Conservation (phyloP, 2,888 invertebrate species). For the Icerya purchasi region DNA sequence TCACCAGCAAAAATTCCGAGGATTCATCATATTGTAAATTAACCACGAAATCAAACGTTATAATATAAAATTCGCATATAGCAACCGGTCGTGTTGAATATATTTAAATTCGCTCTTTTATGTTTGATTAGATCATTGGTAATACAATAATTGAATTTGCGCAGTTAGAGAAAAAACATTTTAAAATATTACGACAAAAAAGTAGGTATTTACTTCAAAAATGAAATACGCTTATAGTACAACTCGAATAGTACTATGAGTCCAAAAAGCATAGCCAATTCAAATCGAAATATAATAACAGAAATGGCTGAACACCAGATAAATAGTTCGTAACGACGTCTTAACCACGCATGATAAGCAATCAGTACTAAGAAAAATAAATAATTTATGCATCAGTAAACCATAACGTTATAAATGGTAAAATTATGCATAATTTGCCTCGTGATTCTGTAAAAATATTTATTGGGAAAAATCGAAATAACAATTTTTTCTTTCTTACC, state of each 20-base stretch:
- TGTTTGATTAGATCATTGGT: too few species aligned
- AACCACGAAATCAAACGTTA: too few species aligned
- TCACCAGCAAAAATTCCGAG: too few species aligned
- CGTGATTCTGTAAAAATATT: not conserved
- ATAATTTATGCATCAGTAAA: not conserved
- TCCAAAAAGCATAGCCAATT: slow-evolving; percentile 68
- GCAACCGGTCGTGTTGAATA: too few species aligned
- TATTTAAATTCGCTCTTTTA: too few species aligned
- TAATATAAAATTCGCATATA: too few species aligned
- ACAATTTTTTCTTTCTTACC: not conserved
- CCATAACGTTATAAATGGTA: too few species aligned
- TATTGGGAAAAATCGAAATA: not conserved
- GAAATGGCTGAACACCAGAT: slow-evolving; percentile 67
- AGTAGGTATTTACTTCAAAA: slow-evolving; percentile 35
- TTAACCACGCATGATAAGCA: slow-evolving; percentile 67
- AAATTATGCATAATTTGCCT: too few species aligned
- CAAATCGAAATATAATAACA: slow-evolving; percentile 74
- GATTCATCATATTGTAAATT: too few species aligned
- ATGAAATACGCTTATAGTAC: slow-evolving; percentile 40
- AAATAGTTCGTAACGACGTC: slow-evolving; percentile 48
- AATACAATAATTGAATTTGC: too few species aligned
- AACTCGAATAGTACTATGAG: slow-evolving; percentile 64
- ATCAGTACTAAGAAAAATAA: slow-evolving; percentile 44
- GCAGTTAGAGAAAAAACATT: too few species aligned
- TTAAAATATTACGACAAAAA: not conserved